Evolutionary conservation across 2,797 vertebrate species (phyloP).

Genomic region (Halcyon smyrnensis): DNA sequence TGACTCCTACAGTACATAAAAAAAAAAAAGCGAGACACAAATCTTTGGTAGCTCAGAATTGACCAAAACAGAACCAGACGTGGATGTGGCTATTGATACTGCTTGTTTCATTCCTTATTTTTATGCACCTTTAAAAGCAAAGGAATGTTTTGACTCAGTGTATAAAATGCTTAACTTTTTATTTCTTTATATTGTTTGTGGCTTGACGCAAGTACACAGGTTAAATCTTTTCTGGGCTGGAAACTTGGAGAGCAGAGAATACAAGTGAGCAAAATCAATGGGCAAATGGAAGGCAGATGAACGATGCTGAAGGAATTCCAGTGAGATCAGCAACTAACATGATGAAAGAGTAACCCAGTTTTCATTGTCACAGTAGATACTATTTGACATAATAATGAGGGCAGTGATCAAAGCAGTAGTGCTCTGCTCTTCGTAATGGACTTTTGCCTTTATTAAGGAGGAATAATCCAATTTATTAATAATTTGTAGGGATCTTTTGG

Average conservation of each 20-base stretch:
- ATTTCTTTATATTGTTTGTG: neutral
- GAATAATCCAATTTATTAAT: conserved; percentile 37
- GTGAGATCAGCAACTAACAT: neutral
- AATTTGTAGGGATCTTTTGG: conserved; percentile 84
- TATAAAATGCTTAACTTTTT: neutral
- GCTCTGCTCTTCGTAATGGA: neutral
- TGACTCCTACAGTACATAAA: neutral
- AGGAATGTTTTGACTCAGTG: neutral
- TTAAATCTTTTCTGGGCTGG: neutral
- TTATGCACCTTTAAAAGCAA: neutral
- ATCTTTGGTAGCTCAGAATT: neutral
- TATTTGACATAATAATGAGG: neutral
- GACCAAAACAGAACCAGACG: neutral
- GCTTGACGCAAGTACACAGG: neutral
- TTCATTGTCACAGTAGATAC: neutral
- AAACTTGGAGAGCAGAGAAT: neutral
- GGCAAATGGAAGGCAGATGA: neutral
- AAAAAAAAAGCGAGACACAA: neutral
- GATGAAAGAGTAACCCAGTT: neutral
- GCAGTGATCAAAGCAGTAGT: neutral
- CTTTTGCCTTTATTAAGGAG: neutral
- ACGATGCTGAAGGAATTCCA: neutral
- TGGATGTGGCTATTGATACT: neutral
- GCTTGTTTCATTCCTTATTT: neutral
- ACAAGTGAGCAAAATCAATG: neutral